These are phyloP conservation scores for Notocelia uddmanniana DNA, from an alignment of 2,888 invertebrate genomes.

Conservation along the genomic window DNA sequence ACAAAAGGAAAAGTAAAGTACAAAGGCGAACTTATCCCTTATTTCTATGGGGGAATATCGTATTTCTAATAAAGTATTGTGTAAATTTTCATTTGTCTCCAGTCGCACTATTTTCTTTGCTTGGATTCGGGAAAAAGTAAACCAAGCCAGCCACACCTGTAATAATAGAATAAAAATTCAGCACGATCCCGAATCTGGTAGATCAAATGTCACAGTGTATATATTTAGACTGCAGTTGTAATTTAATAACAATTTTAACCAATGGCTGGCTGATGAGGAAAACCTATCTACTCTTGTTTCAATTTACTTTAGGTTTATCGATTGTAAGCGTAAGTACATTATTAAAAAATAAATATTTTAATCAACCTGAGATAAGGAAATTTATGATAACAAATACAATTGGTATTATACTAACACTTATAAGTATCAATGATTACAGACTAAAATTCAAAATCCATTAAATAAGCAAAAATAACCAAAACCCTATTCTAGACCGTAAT, in stretches of 20 bases:
- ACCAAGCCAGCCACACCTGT: constrained; percentile 61
- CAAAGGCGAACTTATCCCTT: too few relatives aligned
- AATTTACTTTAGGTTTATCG: too few relatives aligned
- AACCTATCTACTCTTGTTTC: too few relatives aligned
- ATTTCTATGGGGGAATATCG: too few relatives aligned
- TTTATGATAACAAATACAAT: too few relatives aligned
- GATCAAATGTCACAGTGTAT: constrained; percentile 8
- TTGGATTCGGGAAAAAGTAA: constrained; percentile 62
- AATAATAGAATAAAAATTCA: constrained; percentile 48
- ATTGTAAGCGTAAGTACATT: too few relatives aligned
- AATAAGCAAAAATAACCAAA: not conserved
- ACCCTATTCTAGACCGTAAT: not conserved
- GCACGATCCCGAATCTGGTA: not conserved
- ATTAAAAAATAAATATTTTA: too few relatives aligned
- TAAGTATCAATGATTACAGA: too few relatives aligned
- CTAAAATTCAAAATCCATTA: not conserved
- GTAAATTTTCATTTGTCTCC: constrained; percentile 58
- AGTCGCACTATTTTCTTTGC: constrained; percentile 55
- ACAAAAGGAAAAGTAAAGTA: too few relatives aligned
- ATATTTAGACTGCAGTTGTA: not conserved
- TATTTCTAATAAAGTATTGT: constrained; percentile 30
- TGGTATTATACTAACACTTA: too few relatives aligned
- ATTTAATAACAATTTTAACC: not conserved
- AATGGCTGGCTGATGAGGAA: too few relatives aligned
- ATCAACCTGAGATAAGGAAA: too few relatives aligned